Evolutionary conservation across 2,888 invertebrate genomes (phyloP).

Genomic region (Autographa gamma): DNA sequence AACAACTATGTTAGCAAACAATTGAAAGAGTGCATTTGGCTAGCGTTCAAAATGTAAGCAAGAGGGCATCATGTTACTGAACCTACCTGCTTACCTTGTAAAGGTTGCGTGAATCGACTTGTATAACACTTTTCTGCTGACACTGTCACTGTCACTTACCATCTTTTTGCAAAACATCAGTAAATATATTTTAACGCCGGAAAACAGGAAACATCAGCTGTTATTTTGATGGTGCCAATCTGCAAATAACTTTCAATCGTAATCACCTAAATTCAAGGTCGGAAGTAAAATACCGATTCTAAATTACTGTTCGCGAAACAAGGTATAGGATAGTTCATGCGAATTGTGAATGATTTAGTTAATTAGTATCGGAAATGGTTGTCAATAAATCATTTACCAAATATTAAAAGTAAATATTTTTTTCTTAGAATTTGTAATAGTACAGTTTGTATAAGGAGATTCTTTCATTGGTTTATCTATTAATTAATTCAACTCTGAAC

Average conservation of each 20-base stretch:
- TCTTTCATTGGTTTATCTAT: too few species aligned
- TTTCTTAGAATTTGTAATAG: too few species aligned
- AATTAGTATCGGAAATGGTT: conserved; percentile 16
- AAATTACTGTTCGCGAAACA: not conserved
- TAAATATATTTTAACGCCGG: conserved; percentile 19
- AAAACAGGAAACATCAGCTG: conserved; percentile 31
- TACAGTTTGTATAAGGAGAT: too few species aligned
- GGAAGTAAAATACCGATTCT: conserved; percentile 3
- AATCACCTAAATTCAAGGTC: not conserved
- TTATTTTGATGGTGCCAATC: not conserved
- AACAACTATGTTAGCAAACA: too few species aligned
- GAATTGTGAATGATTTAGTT: conserved; percentile 15
- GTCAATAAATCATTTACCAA: conserved; percentile 14
- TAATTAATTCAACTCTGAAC: too few species aligned
- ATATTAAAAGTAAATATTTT: too few species aligned
- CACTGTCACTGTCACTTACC: conserved; percentile 3
- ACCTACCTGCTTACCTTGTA: too few species aligned
- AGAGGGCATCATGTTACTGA: too few species aligned
- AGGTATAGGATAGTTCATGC: not conserved
- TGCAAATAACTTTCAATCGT: conserved; percentile 20
- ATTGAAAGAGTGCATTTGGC: too few species aligned
- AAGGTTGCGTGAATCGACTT: too few species aligned
- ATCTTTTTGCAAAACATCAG: conserved; percentile 22
- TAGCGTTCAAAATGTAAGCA: too few species aligned
- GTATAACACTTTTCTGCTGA: too few species aligned